Base-by-base conservation (phyloP, 2,797 vertebrate genomes). In the Tauraco hartlaubi region DNA sequence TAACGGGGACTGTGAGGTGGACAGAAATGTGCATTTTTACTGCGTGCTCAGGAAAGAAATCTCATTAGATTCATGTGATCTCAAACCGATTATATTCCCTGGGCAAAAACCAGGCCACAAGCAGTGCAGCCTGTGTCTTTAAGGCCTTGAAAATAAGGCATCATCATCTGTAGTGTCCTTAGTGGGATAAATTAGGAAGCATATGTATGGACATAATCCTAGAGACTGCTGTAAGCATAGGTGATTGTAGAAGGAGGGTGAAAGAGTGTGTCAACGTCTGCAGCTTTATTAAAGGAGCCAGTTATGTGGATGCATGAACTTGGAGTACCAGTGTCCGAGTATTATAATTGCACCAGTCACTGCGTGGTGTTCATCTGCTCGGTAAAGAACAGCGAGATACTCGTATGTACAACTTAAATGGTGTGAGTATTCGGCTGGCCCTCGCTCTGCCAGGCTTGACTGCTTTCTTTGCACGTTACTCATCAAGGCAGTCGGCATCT, bases 21-120 rank as follows among this genome's bases (percentile, higher is more conserved):
- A 39, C 87, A 94, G 75, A 96, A 95, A 92, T 35, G 41, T 58
- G 49, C 55, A 3, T 84, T 94, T 97, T 94, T 91, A 69, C 83
- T 88, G 91, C n/a, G 23, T 22, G 3, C 35, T 35, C 51, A 44
- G 78, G 80, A 62, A 55, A 51, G 39, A 78, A 92, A 91, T 74
- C 90, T 89, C 83, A 83, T 94, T 89, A 95, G 46, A 71, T 97
- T 80, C 85, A 33, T 31, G 44, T 73, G 63, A 81, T 88, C 77
- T 74, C 79, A 55, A 73, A 80, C 33, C 72, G 87, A 5, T 95
- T 69, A 20, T 22, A 26, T 58, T 61, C 66, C 73, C 39, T 41
- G 43, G 59, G 48, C 77, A 85, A 72, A 86, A 75, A 8, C 2
- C 78, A 54, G 72, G 39, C 64, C 64, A 85, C 48, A 16, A 63